phyloP scores from a whole-genome alignment of 2,888 invertebrate genomes.

The Stenurella melanura region DNA sequence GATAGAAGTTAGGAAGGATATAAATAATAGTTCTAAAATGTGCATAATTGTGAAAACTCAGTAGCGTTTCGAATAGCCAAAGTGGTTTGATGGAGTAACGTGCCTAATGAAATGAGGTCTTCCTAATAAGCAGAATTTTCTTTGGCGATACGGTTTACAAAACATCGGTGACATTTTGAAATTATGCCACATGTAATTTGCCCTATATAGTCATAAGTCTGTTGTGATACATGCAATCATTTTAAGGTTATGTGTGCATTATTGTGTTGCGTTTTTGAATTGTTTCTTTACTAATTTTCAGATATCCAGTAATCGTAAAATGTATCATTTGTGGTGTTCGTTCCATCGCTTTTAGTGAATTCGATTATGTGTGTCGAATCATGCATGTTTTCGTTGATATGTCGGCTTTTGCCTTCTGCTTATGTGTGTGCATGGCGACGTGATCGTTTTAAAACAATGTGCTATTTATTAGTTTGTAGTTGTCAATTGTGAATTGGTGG shows the following conservation, averaged over 20 bases:
- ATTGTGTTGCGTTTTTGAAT: conserved; percentile 15
- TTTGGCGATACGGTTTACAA: no score
- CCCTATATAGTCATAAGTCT: no score
- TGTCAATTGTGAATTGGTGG: neutral
- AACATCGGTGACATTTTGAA: no score
- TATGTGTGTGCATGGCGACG: conserved; percentile 22
- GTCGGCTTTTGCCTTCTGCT: conserved; percentile 5
- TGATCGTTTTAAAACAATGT: neutral
- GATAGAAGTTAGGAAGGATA: no score
- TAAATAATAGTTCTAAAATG: no score
- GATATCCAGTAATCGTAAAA: conserved; percentile 39
- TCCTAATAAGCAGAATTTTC: no score
- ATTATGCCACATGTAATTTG: no score
- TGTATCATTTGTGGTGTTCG: conserved; percentile 40
- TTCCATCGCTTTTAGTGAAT: conserved; percentile 37
- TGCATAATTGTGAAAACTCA: no score
- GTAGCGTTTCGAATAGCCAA: no score
- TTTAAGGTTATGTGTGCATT: conserved; percentile 31
- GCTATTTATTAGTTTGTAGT: neutral
- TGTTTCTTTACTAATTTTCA: conserved; percentile 42
- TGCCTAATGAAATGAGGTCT: no score
- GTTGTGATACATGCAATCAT: neutral
- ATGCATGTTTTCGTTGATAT: conserved; percentile 31
- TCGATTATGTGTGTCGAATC: conserved; percentile 2
- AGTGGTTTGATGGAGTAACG: no score